A percentile compares a stretch with the other conserved stretches of the same genome.
These are phyloP conservation scores for Enteromius mattozi DNA, from an alignment of 2,797 vertebrate species.

Conservation along the genomic window DNA sequence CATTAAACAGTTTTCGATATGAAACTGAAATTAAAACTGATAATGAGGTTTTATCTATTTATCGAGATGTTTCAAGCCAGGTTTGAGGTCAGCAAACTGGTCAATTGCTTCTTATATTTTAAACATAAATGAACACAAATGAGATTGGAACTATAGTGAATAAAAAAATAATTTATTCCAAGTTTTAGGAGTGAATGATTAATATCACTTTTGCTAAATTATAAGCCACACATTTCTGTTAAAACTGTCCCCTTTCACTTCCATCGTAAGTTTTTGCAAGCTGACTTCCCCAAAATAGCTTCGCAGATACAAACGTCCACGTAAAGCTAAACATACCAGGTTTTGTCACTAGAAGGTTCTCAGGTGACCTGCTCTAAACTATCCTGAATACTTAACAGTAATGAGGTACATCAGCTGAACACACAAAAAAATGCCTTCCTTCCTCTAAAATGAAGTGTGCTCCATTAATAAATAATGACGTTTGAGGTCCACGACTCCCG, in stretches of 20 bases:
- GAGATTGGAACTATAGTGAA: not conserved
- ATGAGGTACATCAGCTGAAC: not conserved
- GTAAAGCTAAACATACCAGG: not conserved
- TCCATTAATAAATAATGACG: slow-evolving; percentile 5
- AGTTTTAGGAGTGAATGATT: no score
- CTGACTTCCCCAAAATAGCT: not conserved
- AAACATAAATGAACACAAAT: not conserved
- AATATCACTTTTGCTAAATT: not conserved
- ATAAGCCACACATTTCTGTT: not conserved
- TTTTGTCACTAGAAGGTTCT: not conserved
- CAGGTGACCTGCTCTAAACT: not conserved
- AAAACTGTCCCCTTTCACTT: not conserved
- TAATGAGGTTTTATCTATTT: not conserved
- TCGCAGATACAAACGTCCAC: not conserved
- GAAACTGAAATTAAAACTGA: not conserved
- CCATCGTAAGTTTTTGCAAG: not conserved
- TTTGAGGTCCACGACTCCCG: not conserved
- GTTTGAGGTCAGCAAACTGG: not conserved
- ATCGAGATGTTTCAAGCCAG: not conserved
- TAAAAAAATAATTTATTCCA: not conserved
- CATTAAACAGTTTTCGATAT: not conserved
- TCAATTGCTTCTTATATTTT: not conserved
- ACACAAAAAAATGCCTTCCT: not conserved
- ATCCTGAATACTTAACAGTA: not conserved
- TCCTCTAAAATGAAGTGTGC: not conserved